A percentile compares a stretch with the other conserved stretches of the same genome.
phyloP scores from a whole-genome alignment of 2,888 invertebrate species.

The Platycnemis pennipes region DNA sequence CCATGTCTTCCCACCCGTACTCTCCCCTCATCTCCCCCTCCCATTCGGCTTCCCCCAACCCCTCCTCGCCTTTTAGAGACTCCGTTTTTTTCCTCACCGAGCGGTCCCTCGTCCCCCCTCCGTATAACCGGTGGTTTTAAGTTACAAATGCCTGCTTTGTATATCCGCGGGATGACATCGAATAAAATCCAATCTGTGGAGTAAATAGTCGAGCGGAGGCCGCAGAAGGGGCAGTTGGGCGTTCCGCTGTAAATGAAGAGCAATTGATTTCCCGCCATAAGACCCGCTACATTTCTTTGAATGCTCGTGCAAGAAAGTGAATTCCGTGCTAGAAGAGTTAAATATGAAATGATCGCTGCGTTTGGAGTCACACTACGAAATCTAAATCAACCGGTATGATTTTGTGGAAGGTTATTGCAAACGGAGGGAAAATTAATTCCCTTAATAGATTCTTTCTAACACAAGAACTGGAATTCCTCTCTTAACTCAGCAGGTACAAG shows the following conservation, averaged over 20 bases:
- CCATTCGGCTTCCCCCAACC: neutral
- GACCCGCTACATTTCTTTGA: neutral
- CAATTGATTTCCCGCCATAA: constrained; percentile 9
- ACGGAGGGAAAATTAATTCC: too few relatives aligned
- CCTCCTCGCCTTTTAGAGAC: neutral
- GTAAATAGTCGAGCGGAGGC: neutral
- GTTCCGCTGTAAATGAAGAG: neutral
- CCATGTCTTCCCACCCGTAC: neutral
- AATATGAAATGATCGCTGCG: too few relatives aligned
- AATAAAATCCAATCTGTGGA: neutral
- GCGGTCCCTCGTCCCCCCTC: neutral
- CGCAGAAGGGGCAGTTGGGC: neutral
- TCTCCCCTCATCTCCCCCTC: neutral
- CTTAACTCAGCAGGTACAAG: too few relatives aligned
- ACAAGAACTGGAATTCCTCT: too few relatives aligned
- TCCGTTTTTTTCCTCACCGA: neutral
- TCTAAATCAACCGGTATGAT: too few relatives aligned
- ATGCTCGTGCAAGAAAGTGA: neutral
- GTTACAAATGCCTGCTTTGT: constrained; percentile 46
- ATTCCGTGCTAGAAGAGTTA: neutral
- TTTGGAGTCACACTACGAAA: too few relatives aligned
- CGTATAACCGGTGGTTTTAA: constrained; percentile 19
- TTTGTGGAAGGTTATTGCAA: too few relatives aligned
- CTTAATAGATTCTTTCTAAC: too few relatives aligned
- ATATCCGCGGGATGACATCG: constrained; percentile 39